Evolutionary conservation across 1,140 invertebrate genomes (phyloP).

Genomic region (Bombyx mori): DNA sequence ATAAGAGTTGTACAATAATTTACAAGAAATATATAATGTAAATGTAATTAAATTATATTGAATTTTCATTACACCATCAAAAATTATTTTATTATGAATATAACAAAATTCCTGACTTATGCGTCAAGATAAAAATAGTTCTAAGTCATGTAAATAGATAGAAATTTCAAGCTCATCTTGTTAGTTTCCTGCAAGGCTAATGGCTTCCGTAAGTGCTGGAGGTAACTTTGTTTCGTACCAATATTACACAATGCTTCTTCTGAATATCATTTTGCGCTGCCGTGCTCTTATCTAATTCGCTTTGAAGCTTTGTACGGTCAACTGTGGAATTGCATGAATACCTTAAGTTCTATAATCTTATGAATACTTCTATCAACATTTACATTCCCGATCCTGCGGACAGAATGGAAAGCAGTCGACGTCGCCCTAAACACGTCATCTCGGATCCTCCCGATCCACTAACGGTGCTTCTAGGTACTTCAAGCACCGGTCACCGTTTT

Average conservation of each 20-base stretch:
- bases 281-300: too few species aligned
- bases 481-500: too few species aligned
- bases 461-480: too few species aligned
- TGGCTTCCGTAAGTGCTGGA: conserved; percentile 20
- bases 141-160: neutral
- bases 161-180: conserved; percentile 10
- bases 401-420: too few species aligned
- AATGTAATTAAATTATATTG: too few species aligned
- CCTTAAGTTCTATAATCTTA: too few species aligned
- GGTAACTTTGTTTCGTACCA: conserved; percentile 20
- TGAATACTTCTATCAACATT: neutral
- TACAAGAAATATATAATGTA: neutral
- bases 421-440: too few species aligned
- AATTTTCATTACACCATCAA: too few species aligned
- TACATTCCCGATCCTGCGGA: too few species aligned
- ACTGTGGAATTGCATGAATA: too few species aligned
- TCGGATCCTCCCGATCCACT: too few species aligned
- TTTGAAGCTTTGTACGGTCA: too few species aligned
- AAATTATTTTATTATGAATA: neutral
- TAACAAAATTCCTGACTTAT: neutral
- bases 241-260: conserved; percentile 1
- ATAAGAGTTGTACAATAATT: neutral
- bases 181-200: conserved; percentile 18
- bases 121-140: conserved; percentile 3
- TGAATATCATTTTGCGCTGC: neutral